Percentiles rank a stretch among this genome's conserved stretches.
These are phyloP conservation scores for Wiebesia pumilae DNA, from an alignment of 1,140 invertebrate genomes.

Conservation along the genomic window DNA sequence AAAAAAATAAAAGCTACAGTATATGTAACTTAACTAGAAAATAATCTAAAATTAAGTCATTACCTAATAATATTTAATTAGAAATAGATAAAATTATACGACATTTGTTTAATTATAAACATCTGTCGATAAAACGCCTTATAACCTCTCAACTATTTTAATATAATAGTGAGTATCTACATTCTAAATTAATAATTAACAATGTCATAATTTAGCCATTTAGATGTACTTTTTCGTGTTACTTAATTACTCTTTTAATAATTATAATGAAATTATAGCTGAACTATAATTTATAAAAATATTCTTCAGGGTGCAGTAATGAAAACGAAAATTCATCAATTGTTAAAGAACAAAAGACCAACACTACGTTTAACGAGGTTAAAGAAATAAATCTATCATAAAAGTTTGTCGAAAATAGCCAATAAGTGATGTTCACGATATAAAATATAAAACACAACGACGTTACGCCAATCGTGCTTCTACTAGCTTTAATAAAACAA, in stretches of 20 bases:
- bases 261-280: background rate
- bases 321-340: background rate
- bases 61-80: too few relatives aligned
- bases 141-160: too few relatives aligned
- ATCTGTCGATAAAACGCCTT: too few relatives aligned
- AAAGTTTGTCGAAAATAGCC: background rate
- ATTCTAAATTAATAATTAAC: too few relatives aligned
- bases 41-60: too few relatives aligned
- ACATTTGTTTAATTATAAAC: too few relatives aligned
- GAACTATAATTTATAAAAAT: background rate
- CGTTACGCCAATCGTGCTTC: background rate
- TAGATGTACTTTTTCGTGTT: background rate
- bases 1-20: too few relatives aligned
- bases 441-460: background rate
- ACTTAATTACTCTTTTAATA: background rate
- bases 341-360: background rate
- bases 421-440: constrained; percentile 25
- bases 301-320: background rate
- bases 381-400: constrained; percentile 2
- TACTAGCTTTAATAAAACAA: constrained; percentile 5
- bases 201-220: too few relatives aligned
- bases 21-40: too few relatives aligned
- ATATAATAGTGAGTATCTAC: too few relatives aligned
- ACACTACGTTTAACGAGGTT: background rate
- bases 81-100: too few relatives aligned